phyloP scores from a whole-genome alignment of 2,797 vertebrate species.

The Chiloscyllium punctatum region DNA sequence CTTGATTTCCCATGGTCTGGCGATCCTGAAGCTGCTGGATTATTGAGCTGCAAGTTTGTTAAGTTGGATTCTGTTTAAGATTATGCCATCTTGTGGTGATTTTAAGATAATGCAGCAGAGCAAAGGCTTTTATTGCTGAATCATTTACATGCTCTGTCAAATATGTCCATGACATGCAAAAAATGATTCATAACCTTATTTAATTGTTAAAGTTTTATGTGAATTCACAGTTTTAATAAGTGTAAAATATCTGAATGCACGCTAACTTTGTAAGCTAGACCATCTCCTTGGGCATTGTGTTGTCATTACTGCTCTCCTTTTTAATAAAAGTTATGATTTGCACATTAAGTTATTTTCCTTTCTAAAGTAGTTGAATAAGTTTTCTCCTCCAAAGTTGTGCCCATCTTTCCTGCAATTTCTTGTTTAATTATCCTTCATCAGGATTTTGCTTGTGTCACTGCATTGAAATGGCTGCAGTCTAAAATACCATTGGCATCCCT shows the following conservation, averaged over 20 bases:
- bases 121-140: not conserved
- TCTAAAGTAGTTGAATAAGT: not conserved
- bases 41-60: no score
- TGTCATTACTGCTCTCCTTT: not conserved
- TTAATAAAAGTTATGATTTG: not conserved
- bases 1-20: no score
- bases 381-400: not conserved
- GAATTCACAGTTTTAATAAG: not conserved
- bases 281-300: not conserved
- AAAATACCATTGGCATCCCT: not conserved
- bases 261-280: not conserved
- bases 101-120: not conserved
- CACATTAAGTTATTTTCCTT: not conserved
- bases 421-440: not conserved
- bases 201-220: not conserved
- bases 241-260: not conserved
- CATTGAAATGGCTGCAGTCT: not conserved
- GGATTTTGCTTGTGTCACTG: not conserved
- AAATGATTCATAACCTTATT: not conserved
- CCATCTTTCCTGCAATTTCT: not conserved
- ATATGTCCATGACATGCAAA: not conserved
- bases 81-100: slow-evolving; percentile 30
- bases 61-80: not conserved
- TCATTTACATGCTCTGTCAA: not conserved
- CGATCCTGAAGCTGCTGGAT: no score